These are phyloP conservation scores for Anomalospiza imberbis DNA, from an alignment of 2,797 vertebrate species.

Conservation along the genomic window DNA sequence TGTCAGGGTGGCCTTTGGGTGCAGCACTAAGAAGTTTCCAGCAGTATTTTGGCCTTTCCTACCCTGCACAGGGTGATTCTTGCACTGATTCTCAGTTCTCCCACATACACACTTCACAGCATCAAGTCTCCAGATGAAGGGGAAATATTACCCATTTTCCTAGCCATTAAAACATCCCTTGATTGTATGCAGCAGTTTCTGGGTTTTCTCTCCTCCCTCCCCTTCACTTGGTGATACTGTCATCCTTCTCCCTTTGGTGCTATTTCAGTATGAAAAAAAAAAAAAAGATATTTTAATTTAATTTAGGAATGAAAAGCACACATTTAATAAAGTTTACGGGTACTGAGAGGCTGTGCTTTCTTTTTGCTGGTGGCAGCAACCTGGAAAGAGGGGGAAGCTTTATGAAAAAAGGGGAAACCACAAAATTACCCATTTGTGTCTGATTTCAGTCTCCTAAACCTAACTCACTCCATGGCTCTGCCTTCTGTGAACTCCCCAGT, in stretches of 20 bases:
- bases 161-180: background rate
- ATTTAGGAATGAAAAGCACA: constrained; percentile 65
- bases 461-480: background rate
- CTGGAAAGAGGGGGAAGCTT: background rate
- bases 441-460: background rate
- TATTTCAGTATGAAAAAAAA: constrained; percentile 19
- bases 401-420: background rate
- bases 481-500: background rate
- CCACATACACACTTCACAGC: background rate
- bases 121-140: background rate
- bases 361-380: constrained; percentile 46
- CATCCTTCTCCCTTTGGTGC: constrained; percentile 49
- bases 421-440: background rate
- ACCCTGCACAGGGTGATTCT: background rate
- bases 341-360: constrained; percentile 50
- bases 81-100: background rate
- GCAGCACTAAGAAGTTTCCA: background rate
- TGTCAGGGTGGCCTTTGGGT: background rate
- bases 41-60: background rate
- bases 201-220: constrained; percentile 28
- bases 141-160: background rate
- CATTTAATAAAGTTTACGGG: constrained; percentile 72
- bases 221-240: constrained; percentile 20
- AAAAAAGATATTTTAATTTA: constrained; percentile 22
- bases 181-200: background rate